phyloP scores from a whole-genome alignment of 2,113 vertebrate species.

The Zeus faber region DNA sequence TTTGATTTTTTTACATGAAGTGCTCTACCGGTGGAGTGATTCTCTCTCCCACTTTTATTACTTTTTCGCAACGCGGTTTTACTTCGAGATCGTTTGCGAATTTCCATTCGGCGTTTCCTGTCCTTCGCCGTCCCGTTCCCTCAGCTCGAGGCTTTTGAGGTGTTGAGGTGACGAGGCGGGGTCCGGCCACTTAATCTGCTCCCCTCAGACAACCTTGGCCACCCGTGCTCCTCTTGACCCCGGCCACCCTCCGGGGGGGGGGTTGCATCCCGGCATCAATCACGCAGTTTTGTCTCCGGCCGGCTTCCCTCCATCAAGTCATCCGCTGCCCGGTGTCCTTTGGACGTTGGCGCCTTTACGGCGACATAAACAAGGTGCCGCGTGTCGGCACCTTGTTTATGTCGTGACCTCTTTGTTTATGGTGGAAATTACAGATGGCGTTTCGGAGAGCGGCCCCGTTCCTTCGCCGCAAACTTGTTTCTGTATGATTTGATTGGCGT shows the following conservation, averaged over 20 bases:
- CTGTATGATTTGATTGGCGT: slow-evolving; percentile 52
- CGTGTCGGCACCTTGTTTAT: no score
- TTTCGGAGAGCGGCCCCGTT: slow-evolving; percentile 26
- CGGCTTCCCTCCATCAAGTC: slow-evolving; percentile 55
- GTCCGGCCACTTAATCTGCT: slow-evolving; percentile 58
- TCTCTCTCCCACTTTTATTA: no score
- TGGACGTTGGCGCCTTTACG: slow-evolving; percentile 48
- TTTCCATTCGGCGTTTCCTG: no score
- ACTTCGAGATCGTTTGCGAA: no score
- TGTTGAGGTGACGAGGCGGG: slow-evolving; percentile 16
- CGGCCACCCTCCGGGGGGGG: slow-evolving; percentile 33
- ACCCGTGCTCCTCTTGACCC: slow-evolving; percentile 54
- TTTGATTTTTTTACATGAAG: no score
- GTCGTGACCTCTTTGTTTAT: slow-evolving; percentile 52
- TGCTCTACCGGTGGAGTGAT: no score
- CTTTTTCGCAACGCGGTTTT: no score
- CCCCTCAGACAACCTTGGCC: slow-evolving; percentile 58
- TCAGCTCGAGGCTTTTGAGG: not conserved
- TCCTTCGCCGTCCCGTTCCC: no score
- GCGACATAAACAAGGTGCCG: slow-evolving; percentile 47
- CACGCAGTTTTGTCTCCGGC: slow-evolving; percentile 26
- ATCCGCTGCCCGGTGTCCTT: slow-evolving; percentile 51
- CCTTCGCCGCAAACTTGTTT: slow-evolving; percentile 58
- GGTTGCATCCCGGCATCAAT: slow-evolving; percentile 59
- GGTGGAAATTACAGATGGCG: slow-evolving; percentile 31